phyloP scores from a whole-genome alignment of 2,888 invertebrate genomes.

The Conchocele bisecta region DNA sequence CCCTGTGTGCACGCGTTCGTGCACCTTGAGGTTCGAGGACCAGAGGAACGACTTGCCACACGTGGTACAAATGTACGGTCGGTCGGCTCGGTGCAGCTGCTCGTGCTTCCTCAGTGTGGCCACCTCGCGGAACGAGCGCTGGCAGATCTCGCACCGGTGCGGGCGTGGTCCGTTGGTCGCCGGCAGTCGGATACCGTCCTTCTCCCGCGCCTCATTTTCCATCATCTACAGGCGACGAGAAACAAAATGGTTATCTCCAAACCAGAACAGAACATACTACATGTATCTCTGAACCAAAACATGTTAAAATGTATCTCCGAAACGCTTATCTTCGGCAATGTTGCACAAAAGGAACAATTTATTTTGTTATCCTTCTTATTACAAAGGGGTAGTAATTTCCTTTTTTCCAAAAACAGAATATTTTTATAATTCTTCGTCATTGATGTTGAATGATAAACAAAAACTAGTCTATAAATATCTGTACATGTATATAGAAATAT shows the following conservation, averaged over 20 bases:
- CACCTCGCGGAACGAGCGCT: slow-evolving; percentile 75
- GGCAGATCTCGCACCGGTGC: slow-evolving; percentile 75
- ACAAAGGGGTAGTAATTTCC: too few species aligned
- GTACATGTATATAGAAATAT: too few species aligned
- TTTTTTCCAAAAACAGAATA: too few species aligned
- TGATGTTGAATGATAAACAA: too few species aligned
- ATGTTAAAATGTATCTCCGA: too few species aligned
- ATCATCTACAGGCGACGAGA: slow-evolving; percentile 58
- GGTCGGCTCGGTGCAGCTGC: slow-evolving; percentile 75
- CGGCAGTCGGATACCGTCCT: slow-evolving; percentile 61
- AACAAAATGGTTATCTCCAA: not conserved
- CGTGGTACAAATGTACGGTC: slow-evolving; percentile 76
- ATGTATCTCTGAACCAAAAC: too few species aligned
- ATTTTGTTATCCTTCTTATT: too few species aligned
- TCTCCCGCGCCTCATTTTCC: slow-evolving; percentile 67
- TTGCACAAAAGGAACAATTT: too few species aligned
- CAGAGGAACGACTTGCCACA: slow-evolving; percentile 78
- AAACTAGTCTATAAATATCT: too few species aligned
- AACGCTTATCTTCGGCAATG: too few species aligned
- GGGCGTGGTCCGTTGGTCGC: slow-evolving; percentile 71
- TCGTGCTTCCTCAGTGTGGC: slow-evolving; percentile 77
- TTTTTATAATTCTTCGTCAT: too few species aligned
- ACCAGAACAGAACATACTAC: too few species aligned
- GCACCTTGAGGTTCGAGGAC: slow-evolving; percentile 78
- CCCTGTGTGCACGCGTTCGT: slow-evolving; percentile 76